These are phyloP conservation scores for Betta splendens DNA, from an alignment of 2,797 vertebrate species.

Conservation along the genomic window DNA sequence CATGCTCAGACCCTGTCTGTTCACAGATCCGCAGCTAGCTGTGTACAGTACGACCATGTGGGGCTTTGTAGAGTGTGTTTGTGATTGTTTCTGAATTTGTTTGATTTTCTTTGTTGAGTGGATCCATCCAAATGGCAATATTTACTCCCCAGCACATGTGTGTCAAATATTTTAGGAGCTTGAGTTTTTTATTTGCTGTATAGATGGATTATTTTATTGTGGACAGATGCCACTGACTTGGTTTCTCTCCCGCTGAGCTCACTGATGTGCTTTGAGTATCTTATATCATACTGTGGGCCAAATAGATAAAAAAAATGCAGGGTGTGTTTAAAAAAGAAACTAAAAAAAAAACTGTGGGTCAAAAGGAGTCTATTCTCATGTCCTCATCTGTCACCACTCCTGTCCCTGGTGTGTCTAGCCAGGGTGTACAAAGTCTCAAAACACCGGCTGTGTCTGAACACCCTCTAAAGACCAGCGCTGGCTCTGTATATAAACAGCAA, in stretches of 20 bases:
- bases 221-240: conserved; percentile 36
- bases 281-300: conserved; percentile 36
- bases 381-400: conserved; percentile 57
- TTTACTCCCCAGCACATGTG: conserved; percentile 52
- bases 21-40: conserved; percentile 40
- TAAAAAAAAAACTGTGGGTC: conserved; percentile 30
- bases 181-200: conserved; percentile 14
- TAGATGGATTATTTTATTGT: conserved; percentile 27
- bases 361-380: conserved; percentile 40
- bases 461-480: conserved; percentile 55
- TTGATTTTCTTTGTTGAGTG: conserved; percentile 51
- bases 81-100: conserved; percentile 55
- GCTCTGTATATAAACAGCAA: conserved; percentile 67
- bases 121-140: conserved; percentile 53
- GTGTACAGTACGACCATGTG: conserved; percentile 28
- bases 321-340: conserved; percentile 45
- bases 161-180: conserved; percentile 42
- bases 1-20: conserved; percentile 52
- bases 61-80: conserved; percentile 37
- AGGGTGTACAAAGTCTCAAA: conserved; percentile 39
- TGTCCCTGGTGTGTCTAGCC: conserved; percentile 45
- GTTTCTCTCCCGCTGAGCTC: conserved; percentile 39
- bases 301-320: conserved; percentile 36
- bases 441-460: conserved; percentile 52
- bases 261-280: conserved; percentile 46